Base-by-base conservation (phyloP, 2,113 vertebrate species). In the Pardalotus punctatus region DNA sequence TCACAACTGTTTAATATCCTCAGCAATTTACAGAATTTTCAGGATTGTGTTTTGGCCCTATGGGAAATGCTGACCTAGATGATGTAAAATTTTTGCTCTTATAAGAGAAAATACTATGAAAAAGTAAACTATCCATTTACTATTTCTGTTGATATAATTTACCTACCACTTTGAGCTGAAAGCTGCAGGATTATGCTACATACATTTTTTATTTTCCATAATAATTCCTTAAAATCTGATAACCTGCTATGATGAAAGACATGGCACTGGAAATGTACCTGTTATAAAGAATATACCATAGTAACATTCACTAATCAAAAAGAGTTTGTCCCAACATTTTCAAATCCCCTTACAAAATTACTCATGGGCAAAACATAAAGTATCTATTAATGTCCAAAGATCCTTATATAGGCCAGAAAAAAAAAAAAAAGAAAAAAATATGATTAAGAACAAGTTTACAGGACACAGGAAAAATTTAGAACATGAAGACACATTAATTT, bases 1-100 rank as follows among this genome's bases (percentile, higher is more conserved):
- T 96, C 96, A 95, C 47, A 86, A 79, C 92, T 87, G 83, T 94
- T 97, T 97, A 97, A 97, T 97, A 97, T 95, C 97, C 93, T 96
- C 86, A 94, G 84, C 79, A 96, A 94, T 96, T 96, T 94, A 92
- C 93, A 96, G 95, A 96, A 97, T 96, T 97, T 94, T 96, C 89
- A 90, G 96, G 84, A 65, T 77, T 93, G 72, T 90, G 83, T 80
- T 96, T 96, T 96, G 88, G 82, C 89, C 94, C n/a, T 90, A 48
- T 95, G 94, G 94, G 94, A 97, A 95, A 94, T 51, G 50, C 82
- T 94, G 95, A 96, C 80, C 86, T 88, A 90, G 94, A 91, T 43
- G 56, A 66, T 93, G 65, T 77, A 69, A 96, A 96, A 36, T 86
- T 95, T 93, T 85, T 96, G 54, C 78, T 85, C 84, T 96, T 93